phyloP scores from a whole-genome alignment of 2,113 vertebrate species.

The Panthera uncia region DNA sequence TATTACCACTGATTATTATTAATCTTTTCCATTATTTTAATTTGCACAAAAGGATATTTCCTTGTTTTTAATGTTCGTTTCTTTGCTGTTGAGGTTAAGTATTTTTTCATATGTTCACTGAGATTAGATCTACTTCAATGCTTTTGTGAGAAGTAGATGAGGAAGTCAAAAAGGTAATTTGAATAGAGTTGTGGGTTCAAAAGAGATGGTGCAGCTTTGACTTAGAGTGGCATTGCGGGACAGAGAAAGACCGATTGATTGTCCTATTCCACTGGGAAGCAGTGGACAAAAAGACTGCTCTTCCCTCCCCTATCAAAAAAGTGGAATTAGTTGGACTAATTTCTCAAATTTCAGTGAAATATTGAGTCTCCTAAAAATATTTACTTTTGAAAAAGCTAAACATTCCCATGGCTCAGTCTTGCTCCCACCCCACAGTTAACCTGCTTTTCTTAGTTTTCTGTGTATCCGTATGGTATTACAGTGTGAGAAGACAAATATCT shows the following conservation, averaged over 20 bases:
- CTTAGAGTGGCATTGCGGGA: neutral
- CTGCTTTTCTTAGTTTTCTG: neutral
- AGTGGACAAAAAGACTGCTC: neutral
- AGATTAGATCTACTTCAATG: neutral
- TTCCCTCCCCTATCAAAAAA: neutral
- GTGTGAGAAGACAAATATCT: neutral
- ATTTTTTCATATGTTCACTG: slow-evolving; percentile 11
- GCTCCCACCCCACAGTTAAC: neutral
- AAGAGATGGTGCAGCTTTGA: neutral
- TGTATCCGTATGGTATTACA: slow-evolving; percentile 1
- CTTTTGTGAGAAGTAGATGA: neutral
- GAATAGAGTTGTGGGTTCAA: neutral
- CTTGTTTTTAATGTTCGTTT: slow-evolving; percentile 7
- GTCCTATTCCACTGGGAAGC: neutral
- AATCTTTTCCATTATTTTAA: neutral
- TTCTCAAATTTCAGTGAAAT: neutral
- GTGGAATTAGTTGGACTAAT: neutral
- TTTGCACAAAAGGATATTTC: slow-evolving; percentile 28
- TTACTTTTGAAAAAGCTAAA: slow-evolving; percentile 33
- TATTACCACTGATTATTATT: neutral
- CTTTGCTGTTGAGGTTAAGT: neutral
- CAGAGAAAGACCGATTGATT: neutral
- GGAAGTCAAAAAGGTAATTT: neutral
- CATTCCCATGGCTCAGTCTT: neutral
- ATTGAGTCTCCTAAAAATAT: neutral